A percentile compares a stretch with the other conserved stretches of the same genome.
phyloP scores from a whole-genome alignment of 1,140 invertebrate species.

The Zaprionus ghesquierei region DNA sequence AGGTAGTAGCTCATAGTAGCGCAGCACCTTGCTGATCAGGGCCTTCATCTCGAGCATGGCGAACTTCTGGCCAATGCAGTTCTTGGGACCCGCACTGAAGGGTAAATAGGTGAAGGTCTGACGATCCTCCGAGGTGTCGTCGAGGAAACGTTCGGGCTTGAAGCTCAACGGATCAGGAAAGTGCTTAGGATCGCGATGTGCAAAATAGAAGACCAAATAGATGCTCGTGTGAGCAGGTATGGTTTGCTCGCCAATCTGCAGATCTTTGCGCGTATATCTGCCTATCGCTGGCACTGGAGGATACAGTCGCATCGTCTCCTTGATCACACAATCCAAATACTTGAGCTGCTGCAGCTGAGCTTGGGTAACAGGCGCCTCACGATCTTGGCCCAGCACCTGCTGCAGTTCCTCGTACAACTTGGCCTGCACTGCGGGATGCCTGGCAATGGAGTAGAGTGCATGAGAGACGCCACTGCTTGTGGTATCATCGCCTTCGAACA shows the following conservation, averaged over 20 bases:
- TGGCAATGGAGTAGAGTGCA: conserved; percentile 53
- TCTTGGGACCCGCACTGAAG: conserved; percentile 86
- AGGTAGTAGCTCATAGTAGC: conserved; percentile 84
- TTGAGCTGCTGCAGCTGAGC: conserved; percentile 83
- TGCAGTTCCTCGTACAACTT: conserved; percentile 85
- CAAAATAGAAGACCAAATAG: conserved; percentile 75
- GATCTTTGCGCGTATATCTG: conserved; percentile 80
- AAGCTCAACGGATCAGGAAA: conserved; percentile 82
- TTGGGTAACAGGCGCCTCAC: conserved; percentile 66
- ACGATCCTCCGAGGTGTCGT: conserved; percentile 65
- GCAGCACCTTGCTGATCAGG: conserved; percentile 86
- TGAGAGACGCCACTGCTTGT: conserved; percentile 65
- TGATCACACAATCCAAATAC: conserved; percentile 85
- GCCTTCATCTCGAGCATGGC: conserved; percentile 90
- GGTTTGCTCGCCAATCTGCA: conserved; percentile 43
- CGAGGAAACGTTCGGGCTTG: conserved; percentile 86
- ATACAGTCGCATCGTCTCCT: conserved; percentile 83
- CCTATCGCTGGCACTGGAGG: conserved; percentile 85
- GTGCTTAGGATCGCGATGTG: conserved; percentile 50
- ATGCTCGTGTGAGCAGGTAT: conserved; percentile 63
- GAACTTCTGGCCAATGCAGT: conserved; percentile 90
- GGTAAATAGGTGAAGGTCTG: conserved; percentile 85
- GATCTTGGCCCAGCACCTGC: conserved; percentile 83
- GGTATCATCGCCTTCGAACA: conserved; percentile 86
- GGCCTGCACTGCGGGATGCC: conserved; percentile 82